Base-by-base conservation (phyloP, 2,888 invertebrate genomes). In the Arge pagana region DNA sequence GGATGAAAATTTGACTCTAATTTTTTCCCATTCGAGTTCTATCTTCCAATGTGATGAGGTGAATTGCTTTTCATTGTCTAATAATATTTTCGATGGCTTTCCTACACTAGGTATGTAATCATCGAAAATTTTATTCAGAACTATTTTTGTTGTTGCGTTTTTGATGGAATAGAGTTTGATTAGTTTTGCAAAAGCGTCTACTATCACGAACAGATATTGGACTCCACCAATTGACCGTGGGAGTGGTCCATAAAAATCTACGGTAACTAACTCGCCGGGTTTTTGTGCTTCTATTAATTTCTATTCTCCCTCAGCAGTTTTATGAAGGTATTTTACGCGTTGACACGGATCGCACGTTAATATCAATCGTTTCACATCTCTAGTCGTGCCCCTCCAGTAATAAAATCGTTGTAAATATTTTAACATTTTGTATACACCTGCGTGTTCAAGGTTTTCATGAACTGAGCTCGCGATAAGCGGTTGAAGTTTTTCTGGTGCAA, bases 101-200 rank as follows among this genome's bases (percentile, higher is more conserved):
- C 48, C 48, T 3, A 19, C 11, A 5, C 15, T 10, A 0, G 19
- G 3, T 1, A 36, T 3, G 13, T 36, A 48, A 11, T 35, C 35
- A 1, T 33, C 21, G 13, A n/a, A 24, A 4, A 48, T 21, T 35
- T 36, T 51, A 1, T 50, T 40, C 0, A 52, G 52, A 3, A 53
- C 37, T 11, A 37, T 39, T 28, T 19, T 37, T 1, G 62, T 61
- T 7, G 33, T 49, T 2, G 57, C 64, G 19, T 41, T 42, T 16
- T 58, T 54, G 3, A 66, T 19, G 1, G 61, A 57, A 21, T 61
- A 66, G 6, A 63, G 23, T 30, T 50, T 51, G 1, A 63, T 50
- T 43, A 53, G 59, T 41, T 65, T 63, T 0, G 57, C 54, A 21
- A 64, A 65, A 1, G 37, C 19, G 33, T 65, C 63, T 1, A 64